Evolutionary conservation across 1,140 invertebrate species (phyloP).

Genomic region (Drosophila persimilis): DNA sequence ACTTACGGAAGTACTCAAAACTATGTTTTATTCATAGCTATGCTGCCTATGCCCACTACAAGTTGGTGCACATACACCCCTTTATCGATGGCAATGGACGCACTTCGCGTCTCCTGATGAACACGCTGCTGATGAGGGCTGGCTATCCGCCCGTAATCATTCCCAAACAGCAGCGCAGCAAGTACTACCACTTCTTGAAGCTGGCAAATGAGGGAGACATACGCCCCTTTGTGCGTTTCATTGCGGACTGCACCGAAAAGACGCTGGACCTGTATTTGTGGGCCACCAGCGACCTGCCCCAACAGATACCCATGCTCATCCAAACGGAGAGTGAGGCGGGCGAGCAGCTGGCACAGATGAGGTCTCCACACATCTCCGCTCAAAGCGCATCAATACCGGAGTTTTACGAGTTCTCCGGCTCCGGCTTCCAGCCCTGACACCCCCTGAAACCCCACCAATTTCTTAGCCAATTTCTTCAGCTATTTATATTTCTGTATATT

Average conservation of each 20-base stretch:
- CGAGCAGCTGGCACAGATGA: constrained; percentile 55
- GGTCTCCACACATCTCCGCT: constrained; percentile 27
- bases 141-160: constrained; percentile 98
- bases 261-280: constrained; percentile 97
- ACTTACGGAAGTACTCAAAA: not conserved
- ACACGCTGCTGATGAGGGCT: constrained; percentile 98
- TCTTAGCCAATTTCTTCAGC: constrained; percentile 42
- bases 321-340: constrained; percentile 67
- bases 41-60: constrained; percentile 97
- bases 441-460: not conserved
- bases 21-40: constrained; percentile 74
- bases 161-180: constrained; percentile 93
- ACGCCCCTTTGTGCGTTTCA: constrained; percentile 96
- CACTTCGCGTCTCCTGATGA: constrained; percentile 97
- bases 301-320: constrained; percentile 85
- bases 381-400: constrained; percentile 33
- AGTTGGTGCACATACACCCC: constrained; percentile 97
- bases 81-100: constrained; percentile 97
- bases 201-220: constrained; percentile 96
- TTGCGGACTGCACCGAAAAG: constrained; percentile 96
- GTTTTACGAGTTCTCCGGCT: constrained; percentile 55
- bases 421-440: constrained; percentile 58
- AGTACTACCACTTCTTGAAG: constrained; percentile 94
- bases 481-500: constrained; percentile 38
- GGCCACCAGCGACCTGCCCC: constrained; percentile 87